These are phyloP conservation scores for Andinoacara biseriatus DNA, from an alignment of 2,113 vertebrate genomes.

Conservation along the genomic window DNA sequence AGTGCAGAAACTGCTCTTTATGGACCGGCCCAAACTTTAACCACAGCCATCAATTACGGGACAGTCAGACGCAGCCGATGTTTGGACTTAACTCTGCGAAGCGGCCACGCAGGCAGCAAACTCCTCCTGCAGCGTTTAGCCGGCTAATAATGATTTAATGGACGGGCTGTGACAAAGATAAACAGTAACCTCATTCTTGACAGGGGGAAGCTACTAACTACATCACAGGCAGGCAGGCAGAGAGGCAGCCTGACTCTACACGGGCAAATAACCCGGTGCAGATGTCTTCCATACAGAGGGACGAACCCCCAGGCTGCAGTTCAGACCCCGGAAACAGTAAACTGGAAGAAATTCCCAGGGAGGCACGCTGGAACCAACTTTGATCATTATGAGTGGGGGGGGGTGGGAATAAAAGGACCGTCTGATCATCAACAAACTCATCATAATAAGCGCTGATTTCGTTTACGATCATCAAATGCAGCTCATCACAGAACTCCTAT, in stretches of 20 bases:
- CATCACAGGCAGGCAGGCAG: constrained; percentile 34
- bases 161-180: constrained; percentile 57
- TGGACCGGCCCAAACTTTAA: constrained; percentile 40
- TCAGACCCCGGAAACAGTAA: constrained; percentile 48
- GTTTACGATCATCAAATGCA: constrained; percentile 49
- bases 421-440: constrained; percentile 40
- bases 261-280: constrained; percentile 47
- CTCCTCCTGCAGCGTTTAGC: constrained; percentile 64
- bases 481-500: constrained; percentile 47
- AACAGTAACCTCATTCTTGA: constrained; percentile 58
- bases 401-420: not conserved
- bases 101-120: constrained; percentile 43
- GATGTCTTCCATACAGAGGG: constrained; percentile 63
- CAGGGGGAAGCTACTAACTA: constrained; percentile 69
- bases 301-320: constrained; percentile 23
- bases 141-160: constrained; percentile 73
- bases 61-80: constrained; percentile 52
- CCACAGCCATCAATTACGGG: constrained; percentile 66
- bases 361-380: constrained; percentile 19
- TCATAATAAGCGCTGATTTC: constrained; percentile 51
- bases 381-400: constrained; percentile 44
- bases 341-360: constrained; percentile 37
- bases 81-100: constrained; percentile 69
- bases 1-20: constrained; percentile 66
- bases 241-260: constrained; percentile 37